Evolutionary conservation across 2,113 vertebrate genomes (phyloP).

Genomic region (Oenanthe oenanthe): DNA sequence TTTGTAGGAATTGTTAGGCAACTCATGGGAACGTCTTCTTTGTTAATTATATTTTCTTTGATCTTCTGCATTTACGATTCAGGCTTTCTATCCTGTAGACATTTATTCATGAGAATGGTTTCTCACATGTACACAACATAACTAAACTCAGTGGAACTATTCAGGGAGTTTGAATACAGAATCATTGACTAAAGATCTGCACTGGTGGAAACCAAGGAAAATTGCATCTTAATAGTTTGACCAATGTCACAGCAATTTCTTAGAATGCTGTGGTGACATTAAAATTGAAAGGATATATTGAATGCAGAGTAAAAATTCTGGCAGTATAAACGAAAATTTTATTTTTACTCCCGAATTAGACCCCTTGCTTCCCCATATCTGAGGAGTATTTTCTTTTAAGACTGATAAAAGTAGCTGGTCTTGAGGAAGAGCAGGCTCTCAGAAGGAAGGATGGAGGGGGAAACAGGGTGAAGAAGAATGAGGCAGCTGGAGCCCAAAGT

Average conservation of each 20-base stretch:
- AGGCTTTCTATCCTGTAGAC: neutral
- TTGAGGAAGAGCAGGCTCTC: neutral
- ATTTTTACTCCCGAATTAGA: neutral
- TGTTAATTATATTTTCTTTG: constrained; percentile 38
- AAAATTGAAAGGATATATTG: neutral
- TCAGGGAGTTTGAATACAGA: neutral
- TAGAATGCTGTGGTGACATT: neutral
- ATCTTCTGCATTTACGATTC: constrained; percentile 1
- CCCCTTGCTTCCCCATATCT: neutral
- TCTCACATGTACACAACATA: neutral
- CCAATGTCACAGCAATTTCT: neutral
- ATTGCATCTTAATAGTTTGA: neutral
- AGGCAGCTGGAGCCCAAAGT: constrained; percentile 25
- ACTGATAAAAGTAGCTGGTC: neutral
- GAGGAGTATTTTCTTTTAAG: constrained; percentile 13
- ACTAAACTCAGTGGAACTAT: neutral
- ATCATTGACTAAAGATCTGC: neutral
- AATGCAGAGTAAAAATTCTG: neutral
- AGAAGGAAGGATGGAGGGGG: constrained; percentile 22
- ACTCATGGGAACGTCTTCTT: constrained; percentile 15
- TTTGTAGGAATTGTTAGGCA: constrained; percentile 18
- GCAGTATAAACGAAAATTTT: neutral
- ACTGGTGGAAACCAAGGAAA: neutral
- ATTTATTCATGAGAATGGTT: neutral
- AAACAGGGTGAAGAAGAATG: neutral